Base-by-base conservation (phyloP, 2,113 vertebrate genomes). In the Zeus faber region DNA sequence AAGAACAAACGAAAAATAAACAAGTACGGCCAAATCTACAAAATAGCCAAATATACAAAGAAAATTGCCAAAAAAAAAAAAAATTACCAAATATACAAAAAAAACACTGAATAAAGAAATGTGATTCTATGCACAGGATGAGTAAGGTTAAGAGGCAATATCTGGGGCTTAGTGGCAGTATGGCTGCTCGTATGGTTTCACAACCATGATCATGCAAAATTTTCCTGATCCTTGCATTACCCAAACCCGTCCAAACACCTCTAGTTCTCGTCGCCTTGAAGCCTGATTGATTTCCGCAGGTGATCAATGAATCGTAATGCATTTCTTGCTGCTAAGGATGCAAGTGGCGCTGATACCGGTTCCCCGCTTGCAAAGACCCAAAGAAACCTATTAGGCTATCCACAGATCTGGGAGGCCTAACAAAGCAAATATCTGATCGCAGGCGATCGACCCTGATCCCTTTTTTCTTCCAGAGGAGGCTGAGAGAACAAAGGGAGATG, bases 261-360 rank as follows among this genome's bases (percentile, higher is more conserved):
- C 21, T 5, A 47, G 65, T 56, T 58, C 74, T 73, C 58, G 62
- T n/a, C n/a, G n/a, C n/a, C n/a, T n/a, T n/a, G n/a, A n/a, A n/a
- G 18, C 44, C 0, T 50, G 58, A 85, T 79, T 71, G 73, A 79
- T 79, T 67, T 50, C 20, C 5, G 7, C 26, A 9, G 62, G 26
- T 59, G 49, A 82, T 85, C 80, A 40, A 85, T 81, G 55, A 56
- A 20, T 60, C 64, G 71, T 83, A 74, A 83, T 78, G 71, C 76
- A 76, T 80, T 68, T 70, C 74, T 74, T 72, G 45, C 6, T 68
- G 68, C 74, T 74, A 70, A 49, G 5, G 40, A n/a, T n/a, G n/a
- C 11, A 67, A 75, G 65, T 67, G 60, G 72, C 64, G 49, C 56
- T 31, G 20, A 51, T 16, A 47, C 46, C 0, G 27, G 17, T 69